A percentile compares a stretch with the other conserved stretches of the same genome.
Conservation (phyloP, 2,888 invertebrate species). For the Thumatha senex region DNA sequence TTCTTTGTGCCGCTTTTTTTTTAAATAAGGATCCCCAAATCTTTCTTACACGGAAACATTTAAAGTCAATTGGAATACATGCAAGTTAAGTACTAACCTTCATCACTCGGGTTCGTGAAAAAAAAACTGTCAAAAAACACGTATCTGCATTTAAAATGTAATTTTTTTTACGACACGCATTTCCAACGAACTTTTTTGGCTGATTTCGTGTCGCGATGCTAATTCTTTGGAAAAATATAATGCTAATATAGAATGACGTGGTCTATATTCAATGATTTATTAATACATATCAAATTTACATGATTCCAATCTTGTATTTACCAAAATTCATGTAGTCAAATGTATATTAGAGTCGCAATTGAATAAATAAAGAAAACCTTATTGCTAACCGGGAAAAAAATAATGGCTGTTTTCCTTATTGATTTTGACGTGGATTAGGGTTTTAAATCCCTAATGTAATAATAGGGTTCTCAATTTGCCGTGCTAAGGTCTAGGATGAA, state of each 20-base stretch:
- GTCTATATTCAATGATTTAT: too few relatives aligned
- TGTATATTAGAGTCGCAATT: too few relatives aligned
- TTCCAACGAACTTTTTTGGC: background rate
- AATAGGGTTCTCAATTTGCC: too few relatives aligned
- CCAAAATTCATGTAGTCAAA: background rate
- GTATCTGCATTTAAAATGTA: background rate
- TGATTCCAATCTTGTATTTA: background rate
- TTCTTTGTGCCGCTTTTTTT: too few relatives aligned
- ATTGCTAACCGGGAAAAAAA: too few relatives aligned
- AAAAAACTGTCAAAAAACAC: background rate
- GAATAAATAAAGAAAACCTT: too few relatives aligned
- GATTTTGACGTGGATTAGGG: too few relatives aligned
- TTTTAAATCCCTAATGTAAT: too few relatives aligned
- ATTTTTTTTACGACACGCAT: constrained; percentile 2
- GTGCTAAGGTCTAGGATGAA: too few relatives aligned
- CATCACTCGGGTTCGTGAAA: background rate
- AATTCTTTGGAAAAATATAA: background rate
- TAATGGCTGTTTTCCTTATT: too few relatives aligned
- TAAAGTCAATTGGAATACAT: background rate
- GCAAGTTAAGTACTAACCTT: constrained; percentile 1
- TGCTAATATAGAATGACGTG: background rate
- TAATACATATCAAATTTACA: background rate
- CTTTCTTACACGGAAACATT: constrained; percentile 1
- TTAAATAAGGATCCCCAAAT: background rate
- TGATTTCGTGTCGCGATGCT: constrained; percentile 1